These are phyloP conservation scores for Galeopsomyia nigrocyanea DNA, from an alignment of 2,888 invertebrate genomes.

Conservation along the genomic window DNA sequence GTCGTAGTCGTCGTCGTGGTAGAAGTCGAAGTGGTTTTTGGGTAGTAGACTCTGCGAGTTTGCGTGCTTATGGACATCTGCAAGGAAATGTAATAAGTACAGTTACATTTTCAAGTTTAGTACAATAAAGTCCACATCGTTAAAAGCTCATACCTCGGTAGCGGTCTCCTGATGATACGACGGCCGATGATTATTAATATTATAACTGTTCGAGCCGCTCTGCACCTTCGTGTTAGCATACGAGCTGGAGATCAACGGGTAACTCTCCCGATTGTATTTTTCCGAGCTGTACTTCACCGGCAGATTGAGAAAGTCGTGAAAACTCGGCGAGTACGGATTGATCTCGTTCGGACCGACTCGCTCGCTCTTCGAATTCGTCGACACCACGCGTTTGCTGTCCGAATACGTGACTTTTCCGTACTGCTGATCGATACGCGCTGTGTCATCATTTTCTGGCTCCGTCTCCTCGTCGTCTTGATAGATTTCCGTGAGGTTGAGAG, in stretches of 20 bases:
- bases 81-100: not conserved
- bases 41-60: constrained; percentile 40
- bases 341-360: constrained; percentile 74
- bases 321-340: constrained; percentile 74
- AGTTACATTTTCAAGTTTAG: too few relatives aligned
- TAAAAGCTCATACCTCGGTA: constrained; percentile 39
- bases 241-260: constrained; percentile 79
- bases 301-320: constrained; percentile 78
- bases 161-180: constrained; percentile 52
- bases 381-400: constrained; percentile 41
- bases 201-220: constrained; percentile 69
- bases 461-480: constrained; percentile 53
- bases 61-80: constrained; percentile 43
- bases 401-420: constrained; percentile 39
- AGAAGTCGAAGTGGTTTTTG: constrained; percentile 49
- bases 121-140: too few relatives aligned
- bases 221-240: constrained; percentile 82
- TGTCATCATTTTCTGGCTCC: constrained; percentile 18
- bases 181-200: constrained; percentile 63
- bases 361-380: constrained; percentile 50
- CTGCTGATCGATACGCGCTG: constrained; percentile 27
- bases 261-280: constrained; percentile 72
- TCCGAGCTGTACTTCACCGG: constrained; percentile 79
- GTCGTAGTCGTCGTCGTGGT: constrained; percentile 45
- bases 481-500: constrained; percentile 59